Evolutionary conservation across 1,140 invertebrate species (phyloP).

Genomic region (Mya arenaria): DNA sequence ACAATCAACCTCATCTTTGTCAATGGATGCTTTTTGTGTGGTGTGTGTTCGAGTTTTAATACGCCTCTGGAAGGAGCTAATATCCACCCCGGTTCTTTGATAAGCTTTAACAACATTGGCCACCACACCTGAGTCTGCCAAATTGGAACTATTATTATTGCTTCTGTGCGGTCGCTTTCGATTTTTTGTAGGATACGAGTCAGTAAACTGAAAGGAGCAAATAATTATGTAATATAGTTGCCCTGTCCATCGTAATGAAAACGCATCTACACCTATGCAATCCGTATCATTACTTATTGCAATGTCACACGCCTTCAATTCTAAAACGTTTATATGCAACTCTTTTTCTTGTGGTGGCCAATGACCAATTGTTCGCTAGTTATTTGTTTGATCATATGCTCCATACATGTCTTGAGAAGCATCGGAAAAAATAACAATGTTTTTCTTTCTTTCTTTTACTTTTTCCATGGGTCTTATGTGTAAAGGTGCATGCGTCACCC

Average conservation of each 20-base stretch:
- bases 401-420: constrained; percentile 4
- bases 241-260: neutral
- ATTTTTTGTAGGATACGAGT: neutral
- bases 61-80: neutral
- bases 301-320: constrained; percentile 21
- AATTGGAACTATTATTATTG: neutral
- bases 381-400: neutral
- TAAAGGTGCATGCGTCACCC: neutral
- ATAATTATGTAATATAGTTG: neutral
- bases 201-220: neutral
- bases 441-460: neutral
- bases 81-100: neutral
- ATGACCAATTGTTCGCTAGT: neutral
- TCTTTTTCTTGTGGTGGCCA: constrained; percentile 4
- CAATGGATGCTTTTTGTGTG: neutral
- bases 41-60: neutral
- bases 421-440: constrained; percentile 5
- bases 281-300: neutral
- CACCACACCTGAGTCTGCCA: neutral
- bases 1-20: neutral
- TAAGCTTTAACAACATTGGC: neutral
- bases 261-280: neutral
- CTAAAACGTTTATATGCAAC: constrained; percentile 24
- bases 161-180: neutral
- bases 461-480: neutral